phyloP scores from a whole-genome alignment of 2,888 invertebrate species.

The Criorhina ranunculi region DNA sequence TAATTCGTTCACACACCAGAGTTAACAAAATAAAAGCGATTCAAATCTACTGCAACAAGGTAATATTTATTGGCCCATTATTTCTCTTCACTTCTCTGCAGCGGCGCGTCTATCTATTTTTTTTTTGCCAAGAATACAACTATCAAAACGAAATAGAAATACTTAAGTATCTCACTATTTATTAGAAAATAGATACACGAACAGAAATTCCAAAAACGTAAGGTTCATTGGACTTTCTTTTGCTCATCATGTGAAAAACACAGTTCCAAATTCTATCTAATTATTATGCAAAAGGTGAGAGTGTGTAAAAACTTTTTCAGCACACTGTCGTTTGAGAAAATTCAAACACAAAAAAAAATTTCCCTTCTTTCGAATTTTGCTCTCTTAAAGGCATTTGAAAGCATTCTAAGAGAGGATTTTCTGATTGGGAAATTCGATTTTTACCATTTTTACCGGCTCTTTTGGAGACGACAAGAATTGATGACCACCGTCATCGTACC shows the following conservation, averaged over 20 bases:
- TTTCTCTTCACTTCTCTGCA: neutral
- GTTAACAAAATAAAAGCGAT: neutral
- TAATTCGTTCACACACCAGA: slow-evolving; percentile 37
- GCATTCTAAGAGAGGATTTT: slow-evolving; percentile 22
- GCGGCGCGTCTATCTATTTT: neutral
- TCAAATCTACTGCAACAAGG: slow-evolving; percentile 3
- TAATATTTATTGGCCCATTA: slow-evolving; percentile 20
- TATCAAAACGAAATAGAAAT: slow-evolving; percentile 33
- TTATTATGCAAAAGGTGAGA: slow-evolving; percentile 46
- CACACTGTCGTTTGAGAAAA: slow-evolving; percentile 33
- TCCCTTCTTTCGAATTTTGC: neutral
- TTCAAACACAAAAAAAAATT: neutral
- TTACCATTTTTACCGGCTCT: slow-evolving; percentile 69
- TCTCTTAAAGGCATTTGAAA: slow-evolving; percentile 30
- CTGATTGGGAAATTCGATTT: slow-evolving; percentile 24
- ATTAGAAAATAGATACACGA: slow-evolving; percentile 52
- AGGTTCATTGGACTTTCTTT: slow-evolving; percentile 56
- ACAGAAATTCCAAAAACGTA: slow-evolving; percentile 47
- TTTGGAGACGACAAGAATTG: slow-evolving; percentile 48
- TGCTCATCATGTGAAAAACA: slow-evolving; percentile 19
- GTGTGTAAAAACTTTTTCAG: slow-evolving; percentile 60
- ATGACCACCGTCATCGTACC: slow-evolving; percentile 51
- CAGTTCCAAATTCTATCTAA: neutral
- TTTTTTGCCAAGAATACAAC: slow-evolving; percentile 20
- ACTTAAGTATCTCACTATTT: slow-evolving; percentile 36